Conservation (phyloP, 30 jellyfish, hydroid and myxozoan species). For the Sanderia malayensis region DNA sequence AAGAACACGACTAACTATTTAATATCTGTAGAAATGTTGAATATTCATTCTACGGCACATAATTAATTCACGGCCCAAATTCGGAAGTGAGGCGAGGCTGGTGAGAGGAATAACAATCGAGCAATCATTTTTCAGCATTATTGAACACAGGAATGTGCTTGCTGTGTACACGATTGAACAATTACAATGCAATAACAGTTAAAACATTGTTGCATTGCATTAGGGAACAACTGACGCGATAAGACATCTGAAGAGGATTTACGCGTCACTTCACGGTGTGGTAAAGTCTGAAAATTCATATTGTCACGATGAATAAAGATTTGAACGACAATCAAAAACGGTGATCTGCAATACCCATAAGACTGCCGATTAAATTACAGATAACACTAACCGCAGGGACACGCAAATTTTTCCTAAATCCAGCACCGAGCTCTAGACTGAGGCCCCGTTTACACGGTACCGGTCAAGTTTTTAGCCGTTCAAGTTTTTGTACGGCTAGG, state of each 20-base stretch:
- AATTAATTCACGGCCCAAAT: too few relatives aligned
- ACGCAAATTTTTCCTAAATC: constrained; percentile 24
- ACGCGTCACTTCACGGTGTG: constrained; percentile 55
- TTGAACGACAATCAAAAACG: constrained; percentile 19
- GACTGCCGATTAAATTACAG: constrained; percentile 40
- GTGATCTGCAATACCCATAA: constrained; percentile 14
- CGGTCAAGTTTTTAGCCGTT: too few relatives aligned
- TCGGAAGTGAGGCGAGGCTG: too few relatives aligned
- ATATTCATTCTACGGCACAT: too few relatives aligned
- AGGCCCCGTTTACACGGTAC: too few relatives aligned
- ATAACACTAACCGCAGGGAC: constrained; percentile 52
- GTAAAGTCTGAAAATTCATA: constrained; percentile 34
- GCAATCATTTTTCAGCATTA: too few relatives aligned
- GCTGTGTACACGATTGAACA: too few relatives aligned
- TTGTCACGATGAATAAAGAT: not conserved
- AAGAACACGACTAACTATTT: too few relatives aligned
- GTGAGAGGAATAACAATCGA: too few relatives aligned
- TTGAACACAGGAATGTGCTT: too few relatives aligned
- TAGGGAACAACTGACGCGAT: not conserved
- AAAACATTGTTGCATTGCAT: not conserved
- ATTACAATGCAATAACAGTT: not conserved
- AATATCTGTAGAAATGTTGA: too few relatives aligned
- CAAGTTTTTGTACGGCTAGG: too few relatives aligned
- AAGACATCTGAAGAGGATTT: constrained; percentile 12
- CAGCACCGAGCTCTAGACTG: not conserved